Evolutionary conservation across 2,797 vertebrate species (phyloP).

Genomic region (Dicrostonyx torquatus): DNA sequence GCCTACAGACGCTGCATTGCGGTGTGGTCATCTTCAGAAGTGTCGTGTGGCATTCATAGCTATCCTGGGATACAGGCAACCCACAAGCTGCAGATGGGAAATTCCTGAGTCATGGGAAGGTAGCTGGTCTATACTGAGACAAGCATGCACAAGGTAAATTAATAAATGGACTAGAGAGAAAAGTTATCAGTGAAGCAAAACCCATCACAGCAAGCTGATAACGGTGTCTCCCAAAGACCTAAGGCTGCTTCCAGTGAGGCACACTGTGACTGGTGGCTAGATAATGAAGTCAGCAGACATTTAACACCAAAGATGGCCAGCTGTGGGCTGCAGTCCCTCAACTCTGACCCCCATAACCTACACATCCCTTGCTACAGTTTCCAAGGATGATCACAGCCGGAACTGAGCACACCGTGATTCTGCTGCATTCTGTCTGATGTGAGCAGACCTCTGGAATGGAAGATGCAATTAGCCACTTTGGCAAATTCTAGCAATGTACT

Average conservation of each 20-base stretch:
- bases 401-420: background rate
- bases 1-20: background rate
- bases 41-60: background rate
- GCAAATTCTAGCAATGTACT: background rate
- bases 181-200: fast-evolving
- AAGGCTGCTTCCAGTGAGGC: too few relatives aligned
- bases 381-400: background rate
- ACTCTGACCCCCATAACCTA: background rate
- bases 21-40: background rate
- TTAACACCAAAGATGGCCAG: background rate
- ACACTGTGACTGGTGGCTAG: background rate
- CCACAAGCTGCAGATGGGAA: background rate
- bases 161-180: background rate
- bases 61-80: background rate
- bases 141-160: fast-evolving
- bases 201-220: fast-evolving
- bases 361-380: fast-evolving
- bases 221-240: fast-evolving
- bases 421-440: background rate
- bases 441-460: background rate
- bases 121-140: background rate
- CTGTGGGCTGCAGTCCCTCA: background rate
- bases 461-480: too few relatives aligned
- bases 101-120: background rate
- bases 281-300: background rate